Percentiles rank a stretch among this genome's conserved stretches.
phyloP scores from a whole-genome alignment of 2,113 vertebrate genomes.

The Leuciscus idus region DNA sequence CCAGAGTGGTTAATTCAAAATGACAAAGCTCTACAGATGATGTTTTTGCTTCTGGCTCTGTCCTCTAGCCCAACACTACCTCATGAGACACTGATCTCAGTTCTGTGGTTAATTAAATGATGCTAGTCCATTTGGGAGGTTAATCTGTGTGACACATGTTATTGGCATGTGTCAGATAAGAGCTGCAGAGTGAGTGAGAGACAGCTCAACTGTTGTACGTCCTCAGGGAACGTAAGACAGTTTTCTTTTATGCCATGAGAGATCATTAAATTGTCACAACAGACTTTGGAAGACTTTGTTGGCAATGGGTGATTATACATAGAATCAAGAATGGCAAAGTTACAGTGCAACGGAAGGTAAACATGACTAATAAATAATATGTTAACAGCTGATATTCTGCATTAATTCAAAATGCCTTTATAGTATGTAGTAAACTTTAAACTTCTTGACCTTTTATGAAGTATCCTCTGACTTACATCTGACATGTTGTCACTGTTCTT shows the following conservation, averaged over 20 bases:
- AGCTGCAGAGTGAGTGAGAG: conserved; percentile 14
- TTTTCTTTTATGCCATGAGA: neutral
- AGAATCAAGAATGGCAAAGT: neutral
- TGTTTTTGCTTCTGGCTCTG: neutral
- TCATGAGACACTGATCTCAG: conserved; percentile 12
- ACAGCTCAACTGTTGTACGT: neutral
- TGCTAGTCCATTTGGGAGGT: conserved; percentile 20
- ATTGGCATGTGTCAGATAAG: conserved; percentile 61
- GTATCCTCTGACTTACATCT: no score
- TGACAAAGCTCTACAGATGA: neutral
- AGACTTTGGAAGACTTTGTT: neutral
- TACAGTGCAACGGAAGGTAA: neutral
- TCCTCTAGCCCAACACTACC: conserved; percentile 3
- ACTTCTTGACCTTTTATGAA: no score
- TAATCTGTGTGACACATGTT: conserved; percentile 56
- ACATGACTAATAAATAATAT: neutral
- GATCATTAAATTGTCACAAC: neutral
- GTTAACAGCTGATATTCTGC: neutral
- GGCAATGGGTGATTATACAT: neutral
- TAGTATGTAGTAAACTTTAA: no score
- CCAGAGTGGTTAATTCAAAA: neutral
- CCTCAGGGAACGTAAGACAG: neutral
- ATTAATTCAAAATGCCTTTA: neutral
- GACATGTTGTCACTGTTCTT: neutral
- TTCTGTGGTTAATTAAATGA: conserved; percentile 39